These are phyloP conservation scores for Tiphia femorata DNA, from an alignment of 2,888 invertebrate species.

Conservation along the genomic window DNA sequence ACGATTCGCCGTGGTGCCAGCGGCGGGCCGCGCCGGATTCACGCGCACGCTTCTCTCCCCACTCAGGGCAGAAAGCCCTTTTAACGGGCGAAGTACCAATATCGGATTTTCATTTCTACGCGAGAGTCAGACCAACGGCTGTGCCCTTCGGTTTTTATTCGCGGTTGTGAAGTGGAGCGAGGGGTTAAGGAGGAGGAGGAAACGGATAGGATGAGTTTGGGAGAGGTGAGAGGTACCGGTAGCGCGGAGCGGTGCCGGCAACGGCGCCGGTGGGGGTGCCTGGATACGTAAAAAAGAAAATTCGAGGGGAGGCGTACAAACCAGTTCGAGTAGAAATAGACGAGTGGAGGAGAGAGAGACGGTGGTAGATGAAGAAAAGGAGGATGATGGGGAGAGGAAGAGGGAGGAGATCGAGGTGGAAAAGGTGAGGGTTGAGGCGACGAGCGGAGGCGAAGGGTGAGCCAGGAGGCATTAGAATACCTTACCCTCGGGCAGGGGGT, in stretches of 20 bases:
- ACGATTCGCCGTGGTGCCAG: slow-evolving; percentile 15
- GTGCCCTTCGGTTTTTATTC: slow-evolving; percentile 40
- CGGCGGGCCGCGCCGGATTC: slow-evolving; percentile 15
- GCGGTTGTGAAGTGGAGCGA: slow-evolving; percentile 18
- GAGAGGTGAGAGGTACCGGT: neutral
- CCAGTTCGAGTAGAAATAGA: slow-evolving; percentile 15
- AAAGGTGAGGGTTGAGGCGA: slow-evolving; percentile 10
- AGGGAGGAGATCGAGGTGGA: neutral
- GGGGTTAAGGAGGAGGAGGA: slow-evolving; percentile 8
- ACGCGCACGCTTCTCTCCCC: slow-evolving; percentile 8
- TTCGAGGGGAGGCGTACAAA: slow-evolving; percentile 4
- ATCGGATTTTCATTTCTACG: slow-evolving; percentile 50
- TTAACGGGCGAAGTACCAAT: slow-evolving; percentile 43
- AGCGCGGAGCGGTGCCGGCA: neutral
- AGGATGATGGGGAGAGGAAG: slow-evolving; percentile 9
- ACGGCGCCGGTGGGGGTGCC: neutral
- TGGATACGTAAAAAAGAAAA: slow-evolving; percentile 1
- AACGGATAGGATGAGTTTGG: slow-evolving; percentile 4
- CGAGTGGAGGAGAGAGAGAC: slow-evolving; percentile 3
- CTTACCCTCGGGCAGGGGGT: slow-evolving; percentile 24
- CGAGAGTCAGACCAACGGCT: slow-evolving; percentile 15
- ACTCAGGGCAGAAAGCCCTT: slow-evolving; percentile 13
- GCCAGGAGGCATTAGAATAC: slow-evolving; percentile 55
- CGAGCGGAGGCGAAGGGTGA: slow-evolving; percentile 41
- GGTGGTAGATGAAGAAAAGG: slow-evolving; percentile 16